Base-by-base conservation (phyloP, 2,797 vertebrate genomes). In the Graptemys geographica region DNA sequence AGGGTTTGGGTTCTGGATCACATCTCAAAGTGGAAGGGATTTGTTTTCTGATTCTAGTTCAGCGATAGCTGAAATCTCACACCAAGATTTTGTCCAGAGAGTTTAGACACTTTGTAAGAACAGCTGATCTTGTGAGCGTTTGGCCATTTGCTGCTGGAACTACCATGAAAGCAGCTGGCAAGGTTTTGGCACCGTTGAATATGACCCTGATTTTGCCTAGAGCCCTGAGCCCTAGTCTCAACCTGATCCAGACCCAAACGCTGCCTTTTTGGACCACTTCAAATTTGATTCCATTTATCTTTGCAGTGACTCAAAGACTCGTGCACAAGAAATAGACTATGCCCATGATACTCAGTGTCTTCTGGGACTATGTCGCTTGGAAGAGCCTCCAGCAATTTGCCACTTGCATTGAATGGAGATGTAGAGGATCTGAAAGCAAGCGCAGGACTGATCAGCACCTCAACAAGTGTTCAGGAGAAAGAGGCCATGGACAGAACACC, bases 391-490 rank as follows among this genome's bases (percentile, higher is more conserved):
- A 33, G 13, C 12, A 55, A 25, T 74, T 11, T 44, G 1, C 13
- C 0, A 8, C 33, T 0, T 11, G 28, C 1, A 16, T 0, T 72
- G 41, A 0, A 0, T 11, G 82, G 41, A 3, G 88, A 74, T 9
- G 62, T n/a, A 65, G 62, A n/a, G 62, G 16, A n/a, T n/a, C 72
- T 7, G 47, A 59, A 85, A 37, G 7, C n/a, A 72, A 52, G 12
- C 16, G 23, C 51, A 11, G 81, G 72, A 2, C 31, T 2, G 3
- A 84, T 81, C 25, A 87, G 57, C 84, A 2, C 74, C 59, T 41
- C 0, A 37, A 5, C 19, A 4, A 47, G 41, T 27, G 1, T 47
- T 81, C 25, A 37, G 4, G 56, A 79, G 62, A 88, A 69, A 59
- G 28, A 33, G 10, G 47, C 1, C 2, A 1, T 27, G 0, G 11